A percentile compares a stretch with the other conserved stretches of the same genome.
These are phyloP conservation scores for Anolis sagrei DNA, from an alignment of 2,113 vertebrate genomes.

Conservation along the genomic window DNA sequence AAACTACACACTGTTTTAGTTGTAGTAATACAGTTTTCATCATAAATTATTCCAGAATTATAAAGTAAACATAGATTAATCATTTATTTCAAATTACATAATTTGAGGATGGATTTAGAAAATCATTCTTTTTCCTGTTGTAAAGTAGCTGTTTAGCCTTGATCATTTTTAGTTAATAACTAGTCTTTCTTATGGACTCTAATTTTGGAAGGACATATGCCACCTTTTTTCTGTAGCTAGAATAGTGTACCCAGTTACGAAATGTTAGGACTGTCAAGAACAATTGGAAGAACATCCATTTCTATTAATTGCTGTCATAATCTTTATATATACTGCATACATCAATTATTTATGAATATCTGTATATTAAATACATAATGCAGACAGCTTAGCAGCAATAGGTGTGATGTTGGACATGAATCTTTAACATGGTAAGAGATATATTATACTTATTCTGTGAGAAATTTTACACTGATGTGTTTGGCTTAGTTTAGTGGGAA, in stretches of 20 bases:
- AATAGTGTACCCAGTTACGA: background rate
- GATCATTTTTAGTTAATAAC: background rate
- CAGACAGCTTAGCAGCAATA: no score
- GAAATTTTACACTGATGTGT: no score
- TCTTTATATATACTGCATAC: background rate
- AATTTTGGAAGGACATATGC: background rate
- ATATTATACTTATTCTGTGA: no score
- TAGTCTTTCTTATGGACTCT: background rate
- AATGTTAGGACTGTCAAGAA: background rate
- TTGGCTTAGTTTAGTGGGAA: no score
- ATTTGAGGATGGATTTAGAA: background rate
- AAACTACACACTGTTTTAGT: slow-evolving; percentile 54
- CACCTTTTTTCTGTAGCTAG: background rate
- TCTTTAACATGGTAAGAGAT: no score
- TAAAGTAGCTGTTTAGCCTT: background rate
- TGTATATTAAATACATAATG: no score
- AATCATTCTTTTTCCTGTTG: background rate
- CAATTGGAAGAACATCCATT: background rate
- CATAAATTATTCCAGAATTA: background rate
- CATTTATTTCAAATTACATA: background rate
- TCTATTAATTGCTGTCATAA: no score
- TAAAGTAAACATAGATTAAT: background rate
- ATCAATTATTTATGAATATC: no score
- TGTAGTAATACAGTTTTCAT: slow-evolving; percentile 39
- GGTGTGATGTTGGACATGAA: no score